Base-by-base conservation (phyloP, 2,797 vertebrate genomes). In the Hyperoplus lanceolatus region DNA sequence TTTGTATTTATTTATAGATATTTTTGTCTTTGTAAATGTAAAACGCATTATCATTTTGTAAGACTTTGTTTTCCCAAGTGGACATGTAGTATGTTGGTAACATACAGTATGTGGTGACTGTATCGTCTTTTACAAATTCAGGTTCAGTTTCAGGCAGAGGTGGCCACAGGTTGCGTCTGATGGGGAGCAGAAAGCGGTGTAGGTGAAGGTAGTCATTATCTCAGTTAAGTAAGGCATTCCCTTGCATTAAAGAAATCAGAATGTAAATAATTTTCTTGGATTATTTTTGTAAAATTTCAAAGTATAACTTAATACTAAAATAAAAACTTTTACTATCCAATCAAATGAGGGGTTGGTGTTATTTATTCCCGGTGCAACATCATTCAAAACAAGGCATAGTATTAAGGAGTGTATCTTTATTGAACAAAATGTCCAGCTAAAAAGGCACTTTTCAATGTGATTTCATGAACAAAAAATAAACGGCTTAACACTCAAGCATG, bases 271-370 rank as follows among this genome's bases (percentile, higher is more conserved):
- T 79, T 90, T 77, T 87, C 55, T 74, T 86, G 84, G 74, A 90
- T 87, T 92, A 90, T 92, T 92, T 92, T 93, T 92, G 83, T 90
- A 88, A 89, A 86, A 80, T 73, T 84, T 73, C 12, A 83, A 80
- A 81, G 51, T 82, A 80, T 81, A 87, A 75, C 76, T 84, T 83
- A 73, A 85, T 72, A 85, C 65, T 83, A 63, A 80, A 91, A 89
- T 89, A 90, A 86, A 66, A 92, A 87, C 69, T 77, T 90, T 90
- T 86, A 85, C 78, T 87, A 89, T 79, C 60, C 73, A 85, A 88
- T 81, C 53, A 80, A 70, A 62, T 70, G 0, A 66, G 42, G 59
- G 70, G 48, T 64, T 57, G 42, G 54, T 71, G 65, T 70, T 50
- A 36, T 64, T 80, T 13, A 29, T 57, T 56, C 4, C 13, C 29